Evolutionary conservation across 2,113 vertebrate genomes (phyloP).

Genomic region (Agapornis roseicollis): DNA sequence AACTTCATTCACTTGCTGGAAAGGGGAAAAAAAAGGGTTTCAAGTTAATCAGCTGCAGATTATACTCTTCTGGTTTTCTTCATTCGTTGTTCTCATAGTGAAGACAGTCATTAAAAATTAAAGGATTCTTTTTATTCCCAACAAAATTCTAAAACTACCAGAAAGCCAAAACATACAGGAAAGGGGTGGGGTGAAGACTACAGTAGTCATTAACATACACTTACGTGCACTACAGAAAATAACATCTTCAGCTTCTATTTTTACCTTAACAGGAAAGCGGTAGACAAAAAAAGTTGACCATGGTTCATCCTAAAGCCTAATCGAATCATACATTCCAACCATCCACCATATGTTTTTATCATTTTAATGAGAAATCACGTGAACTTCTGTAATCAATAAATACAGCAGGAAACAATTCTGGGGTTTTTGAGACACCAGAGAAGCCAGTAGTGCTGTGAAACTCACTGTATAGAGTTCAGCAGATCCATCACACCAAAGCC

Average conservation of each 20-base stretch:
- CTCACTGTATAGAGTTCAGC: neutral
- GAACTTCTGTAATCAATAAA: neutral
- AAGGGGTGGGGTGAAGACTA: neutral
- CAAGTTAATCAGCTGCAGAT: constrained; percentile 30
- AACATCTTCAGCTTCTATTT: neutral
- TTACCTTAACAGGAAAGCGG: neutral
- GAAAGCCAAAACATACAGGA: constrained; percentile 16
- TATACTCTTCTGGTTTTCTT: constrained; percentile 30
- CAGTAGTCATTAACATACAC: neutral
- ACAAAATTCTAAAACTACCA: constrained; percentile 4
- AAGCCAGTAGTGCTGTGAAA: constrained; percentile 47
- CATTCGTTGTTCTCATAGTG: neutral
- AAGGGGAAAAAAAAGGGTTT: neutral
- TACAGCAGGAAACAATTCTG: constrained; percentile 33
- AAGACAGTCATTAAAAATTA: neutral
- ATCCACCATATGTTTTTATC: neutral
- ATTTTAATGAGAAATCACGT: constrained; percentile 8
- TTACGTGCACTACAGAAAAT: neutral
- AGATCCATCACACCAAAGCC: constrained; percentile 17
- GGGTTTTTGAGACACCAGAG: neutral
- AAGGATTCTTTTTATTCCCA: constrained; percentile 9
- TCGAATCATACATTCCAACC: neutral
- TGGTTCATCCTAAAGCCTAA: neutral
- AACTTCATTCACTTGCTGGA: constrained; percentile 31
- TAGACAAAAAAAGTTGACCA: neutral